A percentile compares a stretch with the other conserved stretches of the same genome.
These are phyloP conservation scores for Tillus elongatus DNA, from an alignment of 2,888 invertebrate genomes.

Conservation along the genomic window DNA sequence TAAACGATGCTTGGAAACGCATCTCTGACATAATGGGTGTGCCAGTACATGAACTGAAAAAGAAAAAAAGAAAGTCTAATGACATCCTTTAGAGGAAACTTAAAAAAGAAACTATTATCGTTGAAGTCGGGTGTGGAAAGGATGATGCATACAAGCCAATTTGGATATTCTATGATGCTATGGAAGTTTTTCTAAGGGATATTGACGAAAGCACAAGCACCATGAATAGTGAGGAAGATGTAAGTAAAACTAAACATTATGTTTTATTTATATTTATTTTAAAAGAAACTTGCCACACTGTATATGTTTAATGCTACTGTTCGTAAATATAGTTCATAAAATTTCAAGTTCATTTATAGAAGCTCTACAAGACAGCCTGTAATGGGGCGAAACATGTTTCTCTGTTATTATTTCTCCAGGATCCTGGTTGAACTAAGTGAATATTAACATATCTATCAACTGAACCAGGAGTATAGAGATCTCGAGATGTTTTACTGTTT, in stretches of 20 bases:
- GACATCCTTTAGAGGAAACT: conserved; percentile 10
- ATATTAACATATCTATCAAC: no score
- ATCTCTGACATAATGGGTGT: conserved; percentile 7
- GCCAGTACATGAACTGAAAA: conserved; percentile 12
- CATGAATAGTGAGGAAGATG: conserved; percentile 8
- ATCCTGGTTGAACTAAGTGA: no score
- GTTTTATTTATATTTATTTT: not conserved
- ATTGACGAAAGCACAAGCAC: conserved; percentile 10
- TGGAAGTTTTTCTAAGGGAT: conserved; percentile 10
- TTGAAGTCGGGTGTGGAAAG: conserved; percentile 6
- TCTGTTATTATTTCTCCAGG: no score
- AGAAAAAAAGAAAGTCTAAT: conserved; percentile 12
- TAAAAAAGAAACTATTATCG: conserved; percentile 6
- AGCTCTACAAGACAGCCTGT: conserved; percentile 8
- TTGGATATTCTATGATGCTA: conserved; percentile 9
- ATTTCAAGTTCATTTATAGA: conserved; percentile 5
- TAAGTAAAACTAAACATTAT: no score
- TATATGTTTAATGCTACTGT: no score
- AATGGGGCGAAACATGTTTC: conserved; percentile 10
- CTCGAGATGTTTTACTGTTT: no score
- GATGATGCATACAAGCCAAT: conserved; percentile 14
- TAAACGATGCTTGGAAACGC: conserved; percentile 12
- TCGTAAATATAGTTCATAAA: conserved; percentile 10
- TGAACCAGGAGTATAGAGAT: no score
- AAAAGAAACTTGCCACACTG: not conserved